phyloP scores from a whole-genome alignment of 2,113 vertebrate genomes.

The Mus musculus region GRCm39 chr10:119957001-119957500 shows the following conservation, averaged over 20 bases:
- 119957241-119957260: not conserved
- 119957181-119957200: not conserved
- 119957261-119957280: not conserved
- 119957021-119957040: not conserved
- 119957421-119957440: not conserved
- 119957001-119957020: not conserved
- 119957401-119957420: not conserved
- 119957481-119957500: not conserved
- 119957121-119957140: not conserved
- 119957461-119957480: not conserved
- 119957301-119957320: not conserved
- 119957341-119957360: not conserved
- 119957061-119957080: not conserved
- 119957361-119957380: not conserved
- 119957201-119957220: not conserved
- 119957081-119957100: not conserved
- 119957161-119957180: not conserved
- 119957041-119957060: not conserved
- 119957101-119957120: not conserved
- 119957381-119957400: not conserved
- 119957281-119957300: not conserved
- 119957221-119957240: not conserved
- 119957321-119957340: not conserved
- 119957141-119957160: not conserved
- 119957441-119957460: not conserved